phyloP scores from a whole-genome alignment of 1,140 invertebrate genomes.

The Rhynchophorus ferrugineus region DNA sequence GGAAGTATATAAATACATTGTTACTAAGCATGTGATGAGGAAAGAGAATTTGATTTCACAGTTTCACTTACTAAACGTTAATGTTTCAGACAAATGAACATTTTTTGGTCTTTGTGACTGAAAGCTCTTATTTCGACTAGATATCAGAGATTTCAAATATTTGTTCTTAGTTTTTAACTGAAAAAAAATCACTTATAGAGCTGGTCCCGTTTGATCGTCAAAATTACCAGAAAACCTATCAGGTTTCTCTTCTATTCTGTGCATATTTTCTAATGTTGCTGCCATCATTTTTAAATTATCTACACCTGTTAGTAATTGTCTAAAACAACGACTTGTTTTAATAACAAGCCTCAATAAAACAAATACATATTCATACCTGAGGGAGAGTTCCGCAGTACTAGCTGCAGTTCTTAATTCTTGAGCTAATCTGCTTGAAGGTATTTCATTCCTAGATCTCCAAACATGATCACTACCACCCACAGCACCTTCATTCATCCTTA shows the following conservation, averaged over 20 bases:
- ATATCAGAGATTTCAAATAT: too few species aligned
- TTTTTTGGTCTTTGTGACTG: too few species aligned
- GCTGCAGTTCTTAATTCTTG: constrained; percentile 53
- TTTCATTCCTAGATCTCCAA: constrained; percentile 28
- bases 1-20: too few species aligned
- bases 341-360: background rate
- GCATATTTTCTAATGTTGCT: constrained; percentile 48
- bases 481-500: constrained; percentile 38
- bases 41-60: too few species aligned
- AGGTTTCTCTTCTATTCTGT: constrained; percentile 49
- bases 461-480: constrained; percentile 33
- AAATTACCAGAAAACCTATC: constrained; percentile 46
- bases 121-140: background rate
- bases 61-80: too few species aligned
- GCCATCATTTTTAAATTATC: constrained; percentile 57
- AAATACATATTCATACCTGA: constrained; percentile 49
- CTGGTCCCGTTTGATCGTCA: constrained; percentile 47
- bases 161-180: too few species aligned
- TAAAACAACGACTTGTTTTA: constrained; percentile 32
- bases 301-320: constrained; percentile 57
- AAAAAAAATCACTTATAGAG: constrained; percentile 41
- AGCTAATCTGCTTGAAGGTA: constrained; percentile 41
- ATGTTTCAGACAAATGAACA: too few species aligned
- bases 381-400: constrained; percentile 54
- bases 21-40: too few species aligned